Base-by-base conservation (phyloP, 2,113 vertebrate genomes). In the Clupea harengus region DNA sequence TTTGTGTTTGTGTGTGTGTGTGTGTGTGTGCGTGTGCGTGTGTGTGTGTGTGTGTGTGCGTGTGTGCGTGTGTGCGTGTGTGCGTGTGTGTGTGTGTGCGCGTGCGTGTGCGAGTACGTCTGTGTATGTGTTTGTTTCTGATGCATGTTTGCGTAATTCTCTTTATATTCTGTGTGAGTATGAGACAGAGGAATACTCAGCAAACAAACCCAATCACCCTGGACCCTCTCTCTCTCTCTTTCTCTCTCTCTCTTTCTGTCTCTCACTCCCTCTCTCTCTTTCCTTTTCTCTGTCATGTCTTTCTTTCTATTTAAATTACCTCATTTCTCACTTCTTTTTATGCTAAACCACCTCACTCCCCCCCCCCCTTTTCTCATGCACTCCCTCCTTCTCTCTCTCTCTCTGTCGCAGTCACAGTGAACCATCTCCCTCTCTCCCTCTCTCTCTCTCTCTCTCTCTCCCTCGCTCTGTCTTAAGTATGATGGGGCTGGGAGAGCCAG, bases 391-490 rank as follows among this genome's bases (percentile, higher is more conserved):
- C 88, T 90, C 88, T 88, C 85, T 82, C 86, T 50, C 72, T 80
- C 84, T 85, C 87, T 84, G 44, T 89, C 82, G 83, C 86, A 81
- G 84, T 87, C 83, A 64, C 25, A 87, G 50, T 85, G 60, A 18
- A 88, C 85, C 83, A 75, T 91, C 93, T 90, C 87, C 86, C 89
- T 88, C 89, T 49, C 92, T 88, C 49, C 84, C 83, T 90, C 87
- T 86, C 85, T 82, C 86, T 83, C 78, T 85, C 64, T 83, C 49
- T 60, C 83, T 82, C 82, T 45, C 89, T 87, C 91, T 91, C 93
- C 91, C 91, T 93, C 89, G 90, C 92, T 93, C 92, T 93, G 93
- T 95, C 95, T 95, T 95, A 95, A 96, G 95, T 92, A 95, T 96
- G 94, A 95, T 94, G 94, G 93, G 94, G 91, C 93, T 94, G 93